These are phyloP conservation scores for Nemotelus pantherinus DNA, from an alignment of 2,888 invertebrate species.

Conservation along the genomic window DNA sequence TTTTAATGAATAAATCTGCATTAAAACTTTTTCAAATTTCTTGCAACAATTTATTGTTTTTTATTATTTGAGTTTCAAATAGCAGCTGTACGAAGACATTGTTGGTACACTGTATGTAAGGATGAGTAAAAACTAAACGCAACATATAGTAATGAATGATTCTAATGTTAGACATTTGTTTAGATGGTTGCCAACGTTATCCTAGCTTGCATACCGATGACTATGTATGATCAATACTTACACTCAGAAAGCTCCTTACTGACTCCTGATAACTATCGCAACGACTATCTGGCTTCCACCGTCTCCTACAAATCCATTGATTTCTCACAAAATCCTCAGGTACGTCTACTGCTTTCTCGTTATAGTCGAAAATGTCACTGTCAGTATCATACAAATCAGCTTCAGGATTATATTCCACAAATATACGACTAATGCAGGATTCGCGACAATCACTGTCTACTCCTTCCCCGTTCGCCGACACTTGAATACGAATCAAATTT, in stretches of 20 bases:
- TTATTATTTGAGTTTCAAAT: too few relatives aligned
- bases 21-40: too few relatives aligned
- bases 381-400: constrained; percentile 8
- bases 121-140: too few relatives aligned
- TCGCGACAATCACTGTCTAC: constrained; percentile 9
- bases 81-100: too few relatives aligned
- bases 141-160: too few relatives aligned
- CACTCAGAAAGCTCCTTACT: constrained; percentile 39
- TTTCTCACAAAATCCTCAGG: constrained; percentile 50
- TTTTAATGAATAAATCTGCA: too few relatives aligned
- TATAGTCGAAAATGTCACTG: constrained; percentile 43
- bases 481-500: constrained; percentile 51
- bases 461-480: constrained; percentile 43
- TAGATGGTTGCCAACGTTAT: too few relatives aligned
- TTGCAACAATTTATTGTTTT: too few relatives aligned
- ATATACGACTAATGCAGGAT: constrained; percentile 27
- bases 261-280: constrained; percentile 24
- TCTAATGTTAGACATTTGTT: too few relatives aligned
- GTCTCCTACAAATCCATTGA: constrained; percentile 38
- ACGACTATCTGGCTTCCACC: constrained; percentile 19
- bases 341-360: constrained; percentile 51
- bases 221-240: constrained; percentile 15
- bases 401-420: constrained; percentile 27
- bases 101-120: too few relatives aligned
- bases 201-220: too few relatives aligned